Conservation (phyloP, 2,797 vertebrate genomes). For the Micromesistius poutassou region DNA sequence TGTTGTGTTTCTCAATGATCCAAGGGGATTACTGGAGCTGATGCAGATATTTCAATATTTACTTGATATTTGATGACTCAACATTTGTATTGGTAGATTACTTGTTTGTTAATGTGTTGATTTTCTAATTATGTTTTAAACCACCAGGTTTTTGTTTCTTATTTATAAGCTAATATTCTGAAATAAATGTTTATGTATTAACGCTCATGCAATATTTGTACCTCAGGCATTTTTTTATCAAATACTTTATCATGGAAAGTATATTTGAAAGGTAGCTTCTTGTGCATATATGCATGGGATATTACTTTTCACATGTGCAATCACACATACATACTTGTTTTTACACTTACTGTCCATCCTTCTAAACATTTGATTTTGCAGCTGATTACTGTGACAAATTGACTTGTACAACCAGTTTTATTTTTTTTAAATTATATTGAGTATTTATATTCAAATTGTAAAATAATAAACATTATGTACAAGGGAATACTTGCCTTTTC, state of each 20-base stretch:
- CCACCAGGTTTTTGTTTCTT: not conserved
- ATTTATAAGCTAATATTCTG: not conserved
- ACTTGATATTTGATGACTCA: not conserved
- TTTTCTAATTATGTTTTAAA: not conserved
- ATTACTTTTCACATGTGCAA: not conserved
- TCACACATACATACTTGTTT: not conserved
- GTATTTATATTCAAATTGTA: not conserved
- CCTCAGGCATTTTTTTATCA: not conserved
- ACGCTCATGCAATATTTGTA: not conserved
- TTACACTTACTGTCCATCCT: not conserved
- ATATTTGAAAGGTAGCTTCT: conserved; percentile 3
- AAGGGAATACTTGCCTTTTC: not conserved
- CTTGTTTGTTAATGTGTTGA: not conserved
- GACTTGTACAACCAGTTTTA: not conserved
- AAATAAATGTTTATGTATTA: not conserved
- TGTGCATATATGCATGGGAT: not conserved
- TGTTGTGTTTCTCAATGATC: not conserved
- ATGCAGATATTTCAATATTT: conserved; percentile 1
- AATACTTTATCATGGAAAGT: not conserved
- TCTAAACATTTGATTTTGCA: not conserved
- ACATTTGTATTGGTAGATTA: not conserved
- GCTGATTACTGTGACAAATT: not conserved
- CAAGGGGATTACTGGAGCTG: not conserved
- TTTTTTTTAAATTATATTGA: not conserved
- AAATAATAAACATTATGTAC: not conserved